phyloP scores from a whole-genome alignment of 1,140 invertebrate species.

The Drosophila obscura region DNA sequence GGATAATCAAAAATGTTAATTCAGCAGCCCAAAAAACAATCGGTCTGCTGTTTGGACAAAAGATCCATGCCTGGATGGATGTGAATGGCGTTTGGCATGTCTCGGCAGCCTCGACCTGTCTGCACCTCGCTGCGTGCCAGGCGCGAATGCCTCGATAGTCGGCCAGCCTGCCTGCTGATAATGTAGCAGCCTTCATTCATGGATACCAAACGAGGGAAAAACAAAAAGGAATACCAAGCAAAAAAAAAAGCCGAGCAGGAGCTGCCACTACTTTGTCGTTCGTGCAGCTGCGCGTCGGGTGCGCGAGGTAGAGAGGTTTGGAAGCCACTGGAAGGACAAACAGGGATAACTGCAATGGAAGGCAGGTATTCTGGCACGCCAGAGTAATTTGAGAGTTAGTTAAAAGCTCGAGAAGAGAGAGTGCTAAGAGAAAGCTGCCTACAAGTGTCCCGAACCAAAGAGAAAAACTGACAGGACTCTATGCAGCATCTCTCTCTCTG shows the following conservation, averaged over 20 bases:
- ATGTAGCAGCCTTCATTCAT: slow-evolving; percentile 69
- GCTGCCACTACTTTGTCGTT: slow-evolving; percentile 48
- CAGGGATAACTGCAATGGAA: slow-evolving; percentile 77
- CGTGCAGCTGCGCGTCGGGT: slow-evolving; percentile 48
- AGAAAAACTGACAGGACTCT: not conserved
- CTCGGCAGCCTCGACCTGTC: slow-evolving; percentile 40
- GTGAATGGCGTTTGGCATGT: slow-evolving; percentile 12
- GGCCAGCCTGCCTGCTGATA: slow-evolving; percentile 29
- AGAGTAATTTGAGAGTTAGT: slow-evolving; percentile 19
- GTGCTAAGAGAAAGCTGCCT: slow-evolving; percentile 27
- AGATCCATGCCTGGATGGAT: slow-evolving; percentile 42
- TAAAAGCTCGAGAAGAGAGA: slow-evolving; percentile 56
- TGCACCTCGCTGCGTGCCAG: slow-evolving; percentile 49
- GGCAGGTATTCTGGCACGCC: slow-evolving; percentile 19
- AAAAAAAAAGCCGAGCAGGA: slow-evolving; percentile 29
- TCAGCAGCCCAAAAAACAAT: slow-evolving; percentile 21
- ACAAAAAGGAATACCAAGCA: not conserved
- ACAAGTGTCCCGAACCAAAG: slow-evolving; percentile 63
- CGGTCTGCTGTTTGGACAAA: slow-evolving; percentile 27
- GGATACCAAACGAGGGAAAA: slow-evolving; percentile 62
- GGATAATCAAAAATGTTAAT: slow-evolving; percentile 54
- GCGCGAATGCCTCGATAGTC: slow-evolving; percentile 41
- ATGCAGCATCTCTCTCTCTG: slow-evolving; percentile 27
- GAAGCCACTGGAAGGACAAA: slow-evolving; percentile 69
- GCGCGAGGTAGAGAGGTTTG: slow-evolving; percentile 58